Base-by-base conservation (phyloP, 2,888 invertebrate genomes). In the Lasioglossum malachurum region DNA sequence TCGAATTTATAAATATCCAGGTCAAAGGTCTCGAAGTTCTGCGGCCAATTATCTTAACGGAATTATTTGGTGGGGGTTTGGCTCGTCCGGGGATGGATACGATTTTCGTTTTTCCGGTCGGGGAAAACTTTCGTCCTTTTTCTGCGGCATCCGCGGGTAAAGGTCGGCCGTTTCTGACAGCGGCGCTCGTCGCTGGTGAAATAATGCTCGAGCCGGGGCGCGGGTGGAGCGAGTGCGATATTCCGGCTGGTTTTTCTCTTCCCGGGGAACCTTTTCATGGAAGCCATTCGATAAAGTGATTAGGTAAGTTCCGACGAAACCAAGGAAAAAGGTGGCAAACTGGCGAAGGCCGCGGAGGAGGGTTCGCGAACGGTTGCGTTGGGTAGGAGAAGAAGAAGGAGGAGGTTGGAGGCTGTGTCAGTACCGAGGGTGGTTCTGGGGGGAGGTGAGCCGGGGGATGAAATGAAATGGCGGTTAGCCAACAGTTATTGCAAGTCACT, bases 251-350 rank as follows among this genome's bases (percentile, higher is more conserved):
- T 75, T 85, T 85, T 76, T 76, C 73, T 60, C 53, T 78, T 27
- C 23, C 46, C 46, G 67, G 27, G 69, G 57, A 57, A 67, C 60
- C 89, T 92, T 91, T 89, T 87, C 89, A 83, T 88, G 78, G 83
- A 84, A 91, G 91, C 91, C 91, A 91, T 91, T 93, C 91, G 87
- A 89, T 93, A 93, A 93, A 90, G 91, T 92, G 92, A 93, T 93
- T 93, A 90, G 87, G 92, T 92, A 88, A 88, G 92, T 93, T 92
- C 90, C 83, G 86, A 74, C 75, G 84, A 87, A 84, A 84, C 81
- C 71, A 38, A 69, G 64, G 80, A 87, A 87, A 85, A 79, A 73
- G 82, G 78, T 74, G 82, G 82, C 80, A 31, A 77, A 74, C 41
- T 41, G 71, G 35, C 46, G 49, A 49, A 35, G 31, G 12, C 74